A percentile compares a stretch with the other conserved stretches of the same genome.
These are phyloP conservation scores for Papilio machaon DNA, from an alignment of 1,140 invertebrate genomes.

Conservation along the genomic window DNA sequence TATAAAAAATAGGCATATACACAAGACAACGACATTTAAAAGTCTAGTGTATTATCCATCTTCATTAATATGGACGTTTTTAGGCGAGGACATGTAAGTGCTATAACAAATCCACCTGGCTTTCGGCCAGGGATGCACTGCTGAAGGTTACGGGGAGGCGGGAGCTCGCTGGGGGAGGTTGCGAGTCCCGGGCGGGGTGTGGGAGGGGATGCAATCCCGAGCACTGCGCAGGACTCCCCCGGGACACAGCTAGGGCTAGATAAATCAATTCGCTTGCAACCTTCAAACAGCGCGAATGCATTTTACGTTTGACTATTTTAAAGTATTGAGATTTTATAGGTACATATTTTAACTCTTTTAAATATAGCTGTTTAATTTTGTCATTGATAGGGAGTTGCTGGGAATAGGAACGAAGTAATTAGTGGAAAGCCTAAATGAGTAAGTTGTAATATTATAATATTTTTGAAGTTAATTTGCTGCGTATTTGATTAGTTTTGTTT, in stretches of 20 bases:
- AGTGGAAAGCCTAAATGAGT: background rate
- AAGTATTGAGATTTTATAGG: background rate
- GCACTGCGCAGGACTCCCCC: conserved; percentile 71
- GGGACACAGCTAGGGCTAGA: conserved; percentile 47
- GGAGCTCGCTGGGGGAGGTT: conserved; percentile 23
- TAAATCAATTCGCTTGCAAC: conserved; percentile 37
- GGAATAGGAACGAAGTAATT: background rate
- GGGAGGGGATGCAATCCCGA: conserved; percentile 37
- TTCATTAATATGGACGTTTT: conserved; percentile 4
- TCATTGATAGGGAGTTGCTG: background rate
- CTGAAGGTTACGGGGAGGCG: conserved; percentile 60
- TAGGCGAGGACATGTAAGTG: conserved; percentile 19
- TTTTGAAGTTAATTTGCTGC: conserved; percentile 27
- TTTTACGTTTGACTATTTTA: conserved; percentile 1
- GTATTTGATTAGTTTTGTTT: conserved; percentile 8
- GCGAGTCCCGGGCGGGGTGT: conserved; percentile 8
- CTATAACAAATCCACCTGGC: conserved; percentile 61
- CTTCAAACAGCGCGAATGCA: background rate
- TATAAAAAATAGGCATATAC: background rate
- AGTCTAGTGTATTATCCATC: conserved; percentile 10
- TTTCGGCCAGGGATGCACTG: conserved; percentile 70
- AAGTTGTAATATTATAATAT: conserved; percentile 13
- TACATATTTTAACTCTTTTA: no score
- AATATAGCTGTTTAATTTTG: background rate
- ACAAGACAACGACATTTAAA: background rate